Conservation (phyloP, 2,113 vertebrate genomes). For the Acanthisitta chloris region DNA sequence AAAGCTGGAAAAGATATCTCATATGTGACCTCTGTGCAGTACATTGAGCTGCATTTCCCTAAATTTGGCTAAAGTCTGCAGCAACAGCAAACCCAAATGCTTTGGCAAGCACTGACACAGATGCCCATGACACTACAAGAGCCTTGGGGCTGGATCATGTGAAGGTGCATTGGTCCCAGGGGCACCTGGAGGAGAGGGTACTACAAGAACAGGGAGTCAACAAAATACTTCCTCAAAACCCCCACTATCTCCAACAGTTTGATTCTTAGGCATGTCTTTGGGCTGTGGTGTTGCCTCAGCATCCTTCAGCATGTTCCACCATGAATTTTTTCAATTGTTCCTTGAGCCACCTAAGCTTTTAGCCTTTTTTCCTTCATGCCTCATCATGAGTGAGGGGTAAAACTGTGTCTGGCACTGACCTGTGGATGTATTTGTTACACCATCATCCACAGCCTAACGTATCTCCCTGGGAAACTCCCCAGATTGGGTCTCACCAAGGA, state of each 20-base stretch:
- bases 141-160: accelerated
- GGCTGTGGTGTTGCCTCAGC: neutral
- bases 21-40: neutral
- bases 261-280: neutral
- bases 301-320: neutral
- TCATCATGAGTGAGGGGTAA: neutral
- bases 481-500: neutral
- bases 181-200: neutral
- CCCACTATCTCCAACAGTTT: neutral
- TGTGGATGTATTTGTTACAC: accelerated
- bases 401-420: neutral
- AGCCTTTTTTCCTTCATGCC: neutral
- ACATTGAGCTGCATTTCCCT: neutral
- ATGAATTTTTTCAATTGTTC: neutral
- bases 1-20: neutral
- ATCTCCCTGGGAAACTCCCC: neutral
- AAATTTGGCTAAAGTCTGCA: neutral
- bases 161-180: accelerated
- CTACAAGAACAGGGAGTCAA: neutral
- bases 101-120: neutral
- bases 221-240: accelerated
- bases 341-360: neutral
- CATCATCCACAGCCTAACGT: neutral
- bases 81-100: neutral
- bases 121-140: neutral